phyloP scores from a whole-genome alignment of 2,888 invertebrate species.

The Chymomyza caudatula region DNA sequence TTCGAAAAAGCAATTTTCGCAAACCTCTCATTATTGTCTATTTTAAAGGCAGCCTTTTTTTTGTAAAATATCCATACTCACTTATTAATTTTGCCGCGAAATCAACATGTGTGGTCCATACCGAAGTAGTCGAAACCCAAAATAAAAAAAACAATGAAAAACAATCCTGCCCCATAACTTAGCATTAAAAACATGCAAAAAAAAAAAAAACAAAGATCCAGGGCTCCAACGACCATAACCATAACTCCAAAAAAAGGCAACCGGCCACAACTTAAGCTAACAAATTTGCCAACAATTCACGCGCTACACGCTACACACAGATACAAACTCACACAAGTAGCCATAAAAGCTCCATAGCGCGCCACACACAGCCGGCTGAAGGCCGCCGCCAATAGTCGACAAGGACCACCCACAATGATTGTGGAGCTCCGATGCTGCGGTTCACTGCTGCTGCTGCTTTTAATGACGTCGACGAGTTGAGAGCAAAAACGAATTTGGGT shows the following conservation, averaged over 20 bases:
- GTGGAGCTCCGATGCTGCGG: background rate
- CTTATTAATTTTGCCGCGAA: conserved; percentile 29
- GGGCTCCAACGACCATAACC: conserved; percentile 20
- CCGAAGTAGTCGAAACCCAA: conserved; percentile 8
- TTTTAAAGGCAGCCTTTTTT: background rate
- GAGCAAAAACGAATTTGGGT: background rate
- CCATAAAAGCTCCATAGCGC: conserved; percentile 29
- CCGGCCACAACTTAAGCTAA: conserved; percentile 38
- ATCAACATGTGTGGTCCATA: conserved; percentile 46
- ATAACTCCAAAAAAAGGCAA: conserved; percentile 31
- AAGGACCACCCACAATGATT: conserved; percentile 60
- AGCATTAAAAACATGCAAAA: conserved; percentile 61
- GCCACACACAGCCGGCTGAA: conserved; percentile 39
- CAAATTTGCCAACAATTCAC: conserved; percentile 69
- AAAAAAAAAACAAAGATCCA: conserved; percentile 53
- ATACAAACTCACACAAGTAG: conserved; percentile 16
- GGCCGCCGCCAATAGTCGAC: conserved; percentile 49
- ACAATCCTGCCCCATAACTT: conserved; percentile 61
- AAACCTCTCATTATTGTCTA: background rate
- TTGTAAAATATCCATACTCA: background rate
- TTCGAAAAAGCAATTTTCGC: background rate
- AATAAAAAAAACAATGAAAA: conserved; percentile 21
- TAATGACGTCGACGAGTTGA: background rate
- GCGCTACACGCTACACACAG: conserved; percentile 38
- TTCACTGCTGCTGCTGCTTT: background rate